These are phyloP conservation scores for Leucoma salicis DNA, from an alignment of 2,888 invertebrate genomes.

Conservation along the genomic window DNA sequence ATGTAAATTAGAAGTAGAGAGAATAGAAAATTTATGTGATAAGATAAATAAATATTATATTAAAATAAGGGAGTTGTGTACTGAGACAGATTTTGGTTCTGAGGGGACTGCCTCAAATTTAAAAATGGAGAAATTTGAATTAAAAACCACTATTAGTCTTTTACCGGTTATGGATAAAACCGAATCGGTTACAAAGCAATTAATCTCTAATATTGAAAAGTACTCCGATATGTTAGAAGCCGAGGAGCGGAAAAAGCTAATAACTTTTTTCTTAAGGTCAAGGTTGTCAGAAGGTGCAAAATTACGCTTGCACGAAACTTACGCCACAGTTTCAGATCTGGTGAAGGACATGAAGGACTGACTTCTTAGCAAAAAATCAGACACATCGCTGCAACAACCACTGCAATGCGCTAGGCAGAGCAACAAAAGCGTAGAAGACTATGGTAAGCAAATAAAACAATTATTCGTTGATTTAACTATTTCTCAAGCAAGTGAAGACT, in stretches of 20 bases:
- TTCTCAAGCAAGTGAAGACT: no score
- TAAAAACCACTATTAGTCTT: not conserved
- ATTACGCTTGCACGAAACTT: not conserved
- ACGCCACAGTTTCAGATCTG: not conserved
- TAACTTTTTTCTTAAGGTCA: not conserved
- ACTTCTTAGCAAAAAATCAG: not conserved
- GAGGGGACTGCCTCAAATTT: not conserved
- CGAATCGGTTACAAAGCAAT: not conserved
- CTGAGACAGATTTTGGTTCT: not conserved
- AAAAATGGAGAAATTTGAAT: not conserved
- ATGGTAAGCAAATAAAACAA: no score
- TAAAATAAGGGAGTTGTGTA: not conserved
- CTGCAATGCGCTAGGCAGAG: not conserved
- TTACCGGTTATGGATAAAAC: not conserved
- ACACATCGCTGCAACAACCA: not conserved
- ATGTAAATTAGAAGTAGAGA: no score
- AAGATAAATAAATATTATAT: not conserved
- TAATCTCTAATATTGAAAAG: not conserved
- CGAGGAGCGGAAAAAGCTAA: not conserved
- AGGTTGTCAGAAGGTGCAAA: not conserved
- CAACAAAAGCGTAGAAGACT: not conserved
- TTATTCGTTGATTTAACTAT: no score
- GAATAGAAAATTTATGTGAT: not conserved
- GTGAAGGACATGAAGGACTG: conserved; percentile 1
- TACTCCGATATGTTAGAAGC: not conserved